A percentile compares a stretch with the other conserved stretches of the same genome.
These are phyloP conservation scores for Apis laboriosa DNA, from an alignment of 1,140 invertebrate genomes.

Conservation along the genomic window DNA sequence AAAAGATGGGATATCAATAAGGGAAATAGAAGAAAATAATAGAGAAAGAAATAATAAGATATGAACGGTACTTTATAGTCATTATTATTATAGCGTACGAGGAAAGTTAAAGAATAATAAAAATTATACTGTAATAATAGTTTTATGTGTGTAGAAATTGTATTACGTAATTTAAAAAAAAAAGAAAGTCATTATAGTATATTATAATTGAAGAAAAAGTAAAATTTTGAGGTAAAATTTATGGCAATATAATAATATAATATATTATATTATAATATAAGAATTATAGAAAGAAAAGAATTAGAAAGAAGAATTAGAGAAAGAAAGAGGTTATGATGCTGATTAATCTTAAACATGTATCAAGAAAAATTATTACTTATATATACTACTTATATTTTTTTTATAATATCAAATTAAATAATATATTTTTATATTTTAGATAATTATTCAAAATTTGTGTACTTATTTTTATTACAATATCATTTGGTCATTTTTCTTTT, in stretches of 20 bases:
- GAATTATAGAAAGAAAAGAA: too few relatives aligned
- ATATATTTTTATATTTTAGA: background rate
- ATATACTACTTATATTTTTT: background rate
- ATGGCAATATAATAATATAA: too few relatives aligned
- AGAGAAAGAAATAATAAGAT: background rate
- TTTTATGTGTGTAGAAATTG: background rate
- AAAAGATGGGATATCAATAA: conserved; percentile 5
- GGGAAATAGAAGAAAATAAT: conserved; percentile 19
- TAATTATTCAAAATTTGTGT: background rate
- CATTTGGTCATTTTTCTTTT: background rate
- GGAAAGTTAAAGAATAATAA: conserved; percentile 12
- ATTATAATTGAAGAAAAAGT: conserved; percentile 7
- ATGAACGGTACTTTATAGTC: conserved; percentile 17
- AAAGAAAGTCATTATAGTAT: conserved; percentile 6
- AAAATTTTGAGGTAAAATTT: background rate
- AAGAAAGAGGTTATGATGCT: background rate
- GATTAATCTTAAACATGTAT: background rate
- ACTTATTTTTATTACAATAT: background rate
- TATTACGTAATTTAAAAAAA: conserved; percentile 21
- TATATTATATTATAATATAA: too few relatives aligned
- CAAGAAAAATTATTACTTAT: background rate
- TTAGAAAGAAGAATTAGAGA: too few relatives aligned
- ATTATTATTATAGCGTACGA: background rate
- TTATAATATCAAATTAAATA: background rate
- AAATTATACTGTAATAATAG: background rate